Percentiles rank a stretch among this genome's conserved stretches.
Conservation (phyloP, 1,140 invertebrate genomes). For the Drosophila orena region DNA sequence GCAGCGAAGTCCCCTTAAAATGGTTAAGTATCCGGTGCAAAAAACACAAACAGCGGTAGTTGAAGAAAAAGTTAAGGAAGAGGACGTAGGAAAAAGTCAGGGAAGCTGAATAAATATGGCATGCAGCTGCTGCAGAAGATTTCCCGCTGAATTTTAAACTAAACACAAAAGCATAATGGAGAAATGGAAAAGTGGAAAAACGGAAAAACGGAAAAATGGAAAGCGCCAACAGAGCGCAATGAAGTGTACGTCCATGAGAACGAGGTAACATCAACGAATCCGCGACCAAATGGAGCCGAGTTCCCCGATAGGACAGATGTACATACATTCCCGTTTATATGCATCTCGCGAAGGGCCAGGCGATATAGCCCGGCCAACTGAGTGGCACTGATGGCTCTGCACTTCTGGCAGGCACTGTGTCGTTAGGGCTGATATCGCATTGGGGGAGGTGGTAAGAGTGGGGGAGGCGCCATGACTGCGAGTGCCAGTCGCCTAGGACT, state of each 20-base stretch:
- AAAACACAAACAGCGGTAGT: slow-evolving; percentile 29
- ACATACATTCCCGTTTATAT: no score
- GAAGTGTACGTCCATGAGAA: slow-evolving; percentile 65
- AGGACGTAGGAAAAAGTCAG: neutral
- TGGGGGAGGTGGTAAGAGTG: no score
- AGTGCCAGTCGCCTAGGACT: neutral
- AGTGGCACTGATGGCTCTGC: slow-evolving; percentile 39
- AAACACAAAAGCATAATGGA: slow-evolving; percentile 74
- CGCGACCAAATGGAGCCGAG: slow-evolving; percentile 59
- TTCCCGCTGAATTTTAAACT: slow-evolving; percentile 75
- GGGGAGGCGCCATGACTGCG: neutral
- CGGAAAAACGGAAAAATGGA: slow-evolving; percentile 63
- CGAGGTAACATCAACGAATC: slow-evolving; percentile 32
- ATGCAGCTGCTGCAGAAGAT: slow-evolving; percentile 62
- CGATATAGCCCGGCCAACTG: slow-evolving; percentile 35
- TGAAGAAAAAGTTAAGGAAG: slow-evolving; percentile 16
- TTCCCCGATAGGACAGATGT: slow-evolving; percentile 40
- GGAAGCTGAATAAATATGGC: slow-evolving; percentile 47
- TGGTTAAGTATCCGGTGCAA: neutral
- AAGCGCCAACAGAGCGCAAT: slow-evolving; percentile 78
- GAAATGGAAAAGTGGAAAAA: slow-evolving; percentile 70
- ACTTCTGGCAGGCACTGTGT: slow-evolving; percentile 31
- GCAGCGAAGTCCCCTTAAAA: neutral
- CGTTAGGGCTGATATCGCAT: slow-evolving; percentile 3
- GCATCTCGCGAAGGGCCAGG: neutral